Percentiles rank a stretch among this genome's conserved stretches.
Conservation (phyloP, 37 sponge, comb jelly and placozoan genomes). For the Hexactinellida sp. region DNA sequence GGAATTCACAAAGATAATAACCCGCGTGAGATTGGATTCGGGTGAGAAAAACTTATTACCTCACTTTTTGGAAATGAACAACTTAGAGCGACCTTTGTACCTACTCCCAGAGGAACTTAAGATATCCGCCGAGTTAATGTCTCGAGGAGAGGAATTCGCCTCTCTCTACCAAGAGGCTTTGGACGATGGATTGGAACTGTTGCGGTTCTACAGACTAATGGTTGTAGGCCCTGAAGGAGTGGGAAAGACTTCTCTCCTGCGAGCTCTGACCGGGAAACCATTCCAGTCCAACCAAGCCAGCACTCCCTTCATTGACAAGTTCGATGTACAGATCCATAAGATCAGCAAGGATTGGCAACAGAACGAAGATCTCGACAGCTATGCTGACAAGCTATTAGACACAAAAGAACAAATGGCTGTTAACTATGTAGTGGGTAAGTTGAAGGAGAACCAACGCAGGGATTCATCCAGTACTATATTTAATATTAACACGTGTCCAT, state of each 20-base stretch:
- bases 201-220: constrained; percentile 1
- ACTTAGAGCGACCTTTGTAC: not conserved
- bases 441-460: not conserved
- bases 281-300: not conserved
- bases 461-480: not conserved
- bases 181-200: constrained; percentile 3
- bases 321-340: not conserved
- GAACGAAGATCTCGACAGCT: not conserved
- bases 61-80: not conserved
- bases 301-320: constrained; percentile 12
- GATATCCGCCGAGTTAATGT: not conserved
- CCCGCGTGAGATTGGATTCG: not conserved
- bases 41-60: not conserved
- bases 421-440: constrained; percentile 1
- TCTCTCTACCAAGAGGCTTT: not conserved
- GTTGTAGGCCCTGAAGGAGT: not conserved
- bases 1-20: not conserved
- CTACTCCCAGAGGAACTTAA: not conserved
- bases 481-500: not conserved
- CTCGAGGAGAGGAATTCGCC: not conserved
- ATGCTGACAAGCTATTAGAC: not conserved
- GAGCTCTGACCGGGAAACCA: not conserved
- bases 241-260: not conserved
- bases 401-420: constrained; percentile 7
- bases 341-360: not conserved